Conservation (phyloP, 2,113 vertebrate genomes). For the Halcyon senegalensis region DNA sequence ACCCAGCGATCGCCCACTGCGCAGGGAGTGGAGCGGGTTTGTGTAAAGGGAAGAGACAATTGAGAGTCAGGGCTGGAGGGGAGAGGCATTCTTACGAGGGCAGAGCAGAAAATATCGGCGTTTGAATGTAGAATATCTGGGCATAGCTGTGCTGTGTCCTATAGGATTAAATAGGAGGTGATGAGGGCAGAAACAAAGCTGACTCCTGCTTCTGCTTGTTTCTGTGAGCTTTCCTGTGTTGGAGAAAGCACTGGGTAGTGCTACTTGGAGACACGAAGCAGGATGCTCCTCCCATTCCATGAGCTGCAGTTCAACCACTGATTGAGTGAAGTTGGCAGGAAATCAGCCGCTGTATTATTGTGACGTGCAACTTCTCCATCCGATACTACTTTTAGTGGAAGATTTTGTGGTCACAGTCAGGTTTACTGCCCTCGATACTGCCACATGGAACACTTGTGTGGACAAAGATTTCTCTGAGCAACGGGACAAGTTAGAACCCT, state of each 20-base stretch:
- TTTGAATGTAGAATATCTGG: background rate
- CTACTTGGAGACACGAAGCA: background rate
- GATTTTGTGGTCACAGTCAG: background rate
- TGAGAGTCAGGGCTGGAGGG: background rate
- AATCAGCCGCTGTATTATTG: background rate
- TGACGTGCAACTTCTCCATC: background rate
- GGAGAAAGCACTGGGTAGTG: background rate
- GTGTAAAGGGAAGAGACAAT: background rate
- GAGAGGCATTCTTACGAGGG: background rate
- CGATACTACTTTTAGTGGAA: accelerated
- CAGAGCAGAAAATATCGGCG: background rate
- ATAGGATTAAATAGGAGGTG: background rate
- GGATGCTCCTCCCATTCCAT: background rate
- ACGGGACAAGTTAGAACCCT: background rate
- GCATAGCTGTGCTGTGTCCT: background rate
- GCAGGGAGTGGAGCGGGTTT: background rate
- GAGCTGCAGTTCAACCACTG: background rate
- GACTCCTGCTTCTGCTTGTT: background rate
- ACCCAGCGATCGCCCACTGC: accelerated
- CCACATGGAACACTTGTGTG: accelerated
- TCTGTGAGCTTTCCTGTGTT: background rate
- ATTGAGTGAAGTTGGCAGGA: background rate
- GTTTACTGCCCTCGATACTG: background rate
- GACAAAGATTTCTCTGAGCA: background rate
- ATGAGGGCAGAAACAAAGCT: background rate